Conservation (phyloP, 2,113 vertebrate genomes). For the Conger conger region DNA sequence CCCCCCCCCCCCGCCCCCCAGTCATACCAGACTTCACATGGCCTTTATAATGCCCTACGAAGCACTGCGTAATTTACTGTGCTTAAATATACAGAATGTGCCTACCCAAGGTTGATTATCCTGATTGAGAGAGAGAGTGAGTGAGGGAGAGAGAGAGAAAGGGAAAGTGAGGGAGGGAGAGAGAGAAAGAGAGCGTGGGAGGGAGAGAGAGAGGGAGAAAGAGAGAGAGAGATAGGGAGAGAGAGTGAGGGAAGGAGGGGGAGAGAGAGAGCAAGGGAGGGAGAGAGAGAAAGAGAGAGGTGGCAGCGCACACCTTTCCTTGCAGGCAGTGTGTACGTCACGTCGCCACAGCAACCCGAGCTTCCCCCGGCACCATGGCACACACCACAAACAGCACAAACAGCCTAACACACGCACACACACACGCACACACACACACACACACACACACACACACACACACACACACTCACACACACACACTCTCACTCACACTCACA, state of each 20-base stretch:
- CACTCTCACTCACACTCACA: too few relatives aligned
- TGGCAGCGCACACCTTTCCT: background rate
- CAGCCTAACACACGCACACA: too few relatives aligned
- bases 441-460: background rate
- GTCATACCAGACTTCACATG: background rate
- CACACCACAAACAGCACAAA: background rate
- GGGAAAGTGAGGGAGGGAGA: background rate
- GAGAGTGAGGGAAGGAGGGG: background rate
- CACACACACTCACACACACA: conserved; percentile 4
- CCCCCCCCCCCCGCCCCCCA: too few relatives aligned
- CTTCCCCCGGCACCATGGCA: background rate
- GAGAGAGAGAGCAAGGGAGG: background rate
- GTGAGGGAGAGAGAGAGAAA: too few relatives aligned
- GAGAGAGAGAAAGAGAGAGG: background rate
- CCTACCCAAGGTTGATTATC: too few relatives aligned
- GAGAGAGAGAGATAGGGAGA: background rate
- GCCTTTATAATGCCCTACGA: background rate
- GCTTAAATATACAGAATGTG: too few relatives aligned
- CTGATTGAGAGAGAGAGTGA: background rate
- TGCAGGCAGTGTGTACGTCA: background rate
- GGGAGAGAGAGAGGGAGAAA: too few relatives aligned
- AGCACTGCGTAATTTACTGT: background rate
- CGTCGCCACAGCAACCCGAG: background rate
- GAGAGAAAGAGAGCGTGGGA: background rate
- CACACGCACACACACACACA: conserved; percentile 16